Conservation (phyloP, 1,140 invertebrate genomes). For the Psix sp. region DNA sequence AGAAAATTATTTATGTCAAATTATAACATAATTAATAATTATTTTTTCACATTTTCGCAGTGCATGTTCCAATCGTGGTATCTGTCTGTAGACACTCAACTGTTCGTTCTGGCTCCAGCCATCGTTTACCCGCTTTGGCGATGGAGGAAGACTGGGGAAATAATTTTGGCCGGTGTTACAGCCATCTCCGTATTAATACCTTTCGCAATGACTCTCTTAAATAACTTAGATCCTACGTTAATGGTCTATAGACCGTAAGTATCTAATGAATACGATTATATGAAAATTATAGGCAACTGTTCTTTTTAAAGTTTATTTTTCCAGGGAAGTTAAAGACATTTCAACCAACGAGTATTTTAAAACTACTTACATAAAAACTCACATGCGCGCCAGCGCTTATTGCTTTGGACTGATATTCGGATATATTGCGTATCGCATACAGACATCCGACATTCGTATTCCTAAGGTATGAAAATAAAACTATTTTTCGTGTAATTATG, state of each 20-base stretch:
- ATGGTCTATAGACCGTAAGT: constrained; percentile 82
- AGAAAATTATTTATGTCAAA: too few relatives aligned
- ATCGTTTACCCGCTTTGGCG: constrained; percentile 84
- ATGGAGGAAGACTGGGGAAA: constrained; percentile 80
- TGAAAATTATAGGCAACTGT: constrained; percentile 34
- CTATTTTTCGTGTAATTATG: not conserved
- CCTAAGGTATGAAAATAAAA: constrained; percentile 62
- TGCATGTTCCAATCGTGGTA: constrained; percentile 96
- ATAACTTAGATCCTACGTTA: constrained; percentile 81
- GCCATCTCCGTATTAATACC: constrained; percentile 80
- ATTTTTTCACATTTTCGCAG: too few relatives aligned
- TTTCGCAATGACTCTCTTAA: constrained; percentile 79
- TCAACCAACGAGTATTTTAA: constrained; percentile 80
- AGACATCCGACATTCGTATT: constrained; percentile 78
- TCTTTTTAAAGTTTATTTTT: constrained; percentile 64
- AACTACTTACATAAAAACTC: constrained; percentile 82
- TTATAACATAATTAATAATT: too few relatives aligned
- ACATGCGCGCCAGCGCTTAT: constrained; percentile 83
- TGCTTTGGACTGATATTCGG: constrained; percentile 81
- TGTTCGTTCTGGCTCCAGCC: constrained; percentile 87
- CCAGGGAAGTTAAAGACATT: constrained; percentile 81
- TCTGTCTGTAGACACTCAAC: constrained; percentile 90
- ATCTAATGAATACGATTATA: constrained; percentile 52
- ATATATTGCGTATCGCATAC: constrained; percentile 80
- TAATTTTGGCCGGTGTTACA: constrained; percentile 77